Conservation (phyloP, 2,113 vertebrate genomes). For the Malurus cyaneus region DNA sequence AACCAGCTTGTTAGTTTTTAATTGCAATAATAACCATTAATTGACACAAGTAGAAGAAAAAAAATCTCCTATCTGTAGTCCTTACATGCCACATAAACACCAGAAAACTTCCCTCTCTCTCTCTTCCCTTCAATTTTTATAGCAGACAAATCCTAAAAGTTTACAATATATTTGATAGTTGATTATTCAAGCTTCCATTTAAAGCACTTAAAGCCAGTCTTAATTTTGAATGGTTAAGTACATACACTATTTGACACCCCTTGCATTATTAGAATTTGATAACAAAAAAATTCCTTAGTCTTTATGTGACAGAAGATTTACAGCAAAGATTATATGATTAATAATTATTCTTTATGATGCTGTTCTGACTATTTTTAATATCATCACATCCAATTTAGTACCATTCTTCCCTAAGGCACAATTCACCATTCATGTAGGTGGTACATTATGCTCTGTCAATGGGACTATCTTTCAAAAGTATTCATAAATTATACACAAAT, state of each 20-base stretch:
- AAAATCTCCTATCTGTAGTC: background rate
- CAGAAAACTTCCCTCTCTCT: background rate
- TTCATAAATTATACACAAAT: constrained; percentile 49
- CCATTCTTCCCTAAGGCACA: background rate
- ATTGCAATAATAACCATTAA: background rate
- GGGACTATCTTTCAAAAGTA: constrained; percentile 2
- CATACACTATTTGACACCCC: background rate
- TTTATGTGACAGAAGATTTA: background rate
- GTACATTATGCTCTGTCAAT: background rate
- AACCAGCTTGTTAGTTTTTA: background rate
- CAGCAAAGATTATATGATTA: background rate
- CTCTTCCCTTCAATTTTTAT: background rate
- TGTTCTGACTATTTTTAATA: background rate
- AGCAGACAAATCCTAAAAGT: background rate
- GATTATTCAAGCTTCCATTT: background rate
- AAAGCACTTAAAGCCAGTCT: background rate
- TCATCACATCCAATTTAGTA: background rate
- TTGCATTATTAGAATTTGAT: background rate
- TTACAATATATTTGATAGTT: background rate
- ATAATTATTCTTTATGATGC: background rate
- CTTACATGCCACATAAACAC: background rate
- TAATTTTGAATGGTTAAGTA: background rate
- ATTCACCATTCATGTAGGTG: background rate
- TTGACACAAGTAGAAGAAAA: background rate
- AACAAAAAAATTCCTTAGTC: background rate